Conservation (phyloP, 2,113 vertebrate species). For the Sus scrofa region DNA sequence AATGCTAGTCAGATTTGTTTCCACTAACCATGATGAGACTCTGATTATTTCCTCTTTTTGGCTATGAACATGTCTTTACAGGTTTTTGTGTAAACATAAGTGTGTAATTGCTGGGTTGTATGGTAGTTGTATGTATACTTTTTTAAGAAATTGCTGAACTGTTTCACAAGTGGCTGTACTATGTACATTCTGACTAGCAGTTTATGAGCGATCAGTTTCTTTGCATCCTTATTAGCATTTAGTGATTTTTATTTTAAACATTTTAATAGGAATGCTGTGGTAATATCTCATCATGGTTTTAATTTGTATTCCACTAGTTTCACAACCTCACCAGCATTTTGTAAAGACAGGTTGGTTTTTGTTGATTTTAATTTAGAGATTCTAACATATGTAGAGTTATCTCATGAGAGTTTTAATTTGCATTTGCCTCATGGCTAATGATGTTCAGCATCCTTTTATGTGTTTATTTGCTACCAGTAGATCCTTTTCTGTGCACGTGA, state of each 20-base stretch:
- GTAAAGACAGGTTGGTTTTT: not conserved
- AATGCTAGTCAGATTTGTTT: no score
- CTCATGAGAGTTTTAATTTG: not conserved
- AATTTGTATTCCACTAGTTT: not conserved
- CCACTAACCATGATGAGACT: not conserved
- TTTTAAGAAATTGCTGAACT: not conserved
- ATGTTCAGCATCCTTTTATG: not conserved
- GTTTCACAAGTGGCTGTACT: not conserved
- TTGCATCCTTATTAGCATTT: not conserved
- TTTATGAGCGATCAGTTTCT: not conserved
- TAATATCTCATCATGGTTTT: not conserved
- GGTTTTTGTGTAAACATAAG: not conserved
- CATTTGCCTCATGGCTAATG: not conserved
- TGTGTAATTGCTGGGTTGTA: not conserved
- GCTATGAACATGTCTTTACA: not conserved
- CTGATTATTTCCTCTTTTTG: not conserved
- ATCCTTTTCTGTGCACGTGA: not conserved
- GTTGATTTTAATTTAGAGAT: not conserved
- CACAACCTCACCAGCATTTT: not conserved
- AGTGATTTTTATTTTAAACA: slow-evolving; percentile 26
- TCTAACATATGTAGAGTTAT: not conserved
- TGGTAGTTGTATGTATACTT: not conserved
- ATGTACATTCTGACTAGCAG: not conserved
- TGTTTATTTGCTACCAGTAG: not conserved
- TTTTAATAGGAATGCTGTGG: not conserved